Base-by-base conservation (phyloP, 1,140 invertebrate species). In the Zophobas morio region DNA sequence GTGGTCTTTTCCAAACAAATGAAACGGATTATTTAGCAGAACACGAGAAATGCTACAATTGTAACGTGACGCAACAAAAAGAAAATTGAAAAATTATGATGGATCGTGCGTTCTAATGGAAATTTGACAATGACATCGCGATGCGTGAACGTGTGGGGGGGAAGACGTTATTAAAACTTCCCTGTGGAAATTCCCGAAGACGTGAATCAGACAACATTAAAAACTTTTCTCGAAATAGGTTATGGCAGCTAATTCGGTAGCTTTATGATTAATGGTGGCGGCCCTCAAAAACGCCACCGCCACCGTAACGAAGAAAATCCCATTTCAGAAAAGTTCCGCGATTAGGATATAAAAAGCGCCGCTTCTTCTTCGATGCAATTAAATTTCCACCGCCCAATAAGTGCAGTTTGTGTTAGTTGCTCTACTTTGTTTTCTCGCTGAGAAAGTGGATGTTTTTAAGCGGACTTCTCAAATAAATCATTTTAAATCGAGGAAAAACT, bases 191-290 rank as follows among this genome's bases (percentile, higher is more conserved):
- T 42, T 66, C 60, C 20, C 37, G 20, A 20, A 63, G 57, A 63
- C 57, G 57, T 39, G 57, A 37, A 66, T 66, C 60, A 66, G 60
- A 66, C 60, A 66, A 66, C 60, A 66, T 66, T 66, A 66, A 66
- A 66, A 66, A 66, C 37, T 60, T 66, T 66, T 6, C 39, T 33
- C 60, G 60, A 66, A 66, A 66, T 66, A 66, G 60, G 60, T 66
- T 66, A 66, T 66, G 60, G 60, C 60, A 66, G 60, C 60, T 42
- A 66, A 66, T 66, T 66, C 60, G 36, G 57, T 39, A n/a, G 57
- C 35, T 66, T 51, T 40, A 66, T 66, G 60, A 66, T 66, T 66
- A 66, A 66, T 66, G 60, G 33, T 66, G 39, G 60, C 39, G 39
- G 37, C 60, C n/a, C 36, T 32, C 1, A 33, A 40, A 66, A 66